Percentiles rank a stretch among this genome's conserved stretches.
phyloP scores from a whole-genome alignment of 30 jellyfish, hydroid and myxozoan species.

The Aurelia coerulea region DNA sequence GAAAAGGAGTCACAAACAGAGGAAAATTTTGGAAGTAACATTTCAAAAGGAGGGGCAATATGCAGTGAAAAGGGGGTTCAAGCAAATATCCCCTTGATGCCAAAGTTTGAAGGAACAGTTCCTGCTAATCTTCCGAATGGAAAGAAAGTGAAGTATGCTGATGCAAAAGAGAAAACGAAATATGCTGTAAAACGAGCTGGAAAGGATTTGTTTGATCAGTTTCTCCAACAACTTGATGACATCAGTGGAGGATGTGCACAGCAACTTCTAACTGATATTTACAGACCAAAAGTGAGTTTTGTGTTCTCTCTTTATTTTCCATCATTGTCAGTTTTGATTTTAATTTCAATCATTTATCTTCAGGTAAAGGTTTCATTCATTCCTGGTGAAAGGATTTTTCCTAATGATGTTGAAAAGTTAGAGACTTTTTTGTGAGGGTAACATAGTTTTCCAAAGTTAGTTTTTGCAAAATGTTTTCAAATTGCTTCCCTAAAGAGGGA shows the following conservation, averaged over 20 bases:
- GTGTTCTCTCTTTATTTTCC: neutral
- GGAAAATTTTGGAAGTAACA: neutral
- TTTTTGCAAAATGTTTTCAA: too few species aligned
- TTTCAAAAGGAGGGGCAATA: too few species aligned
- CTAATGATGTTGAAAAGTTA: too few species aligned
- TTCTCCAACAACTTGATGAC: constrained; percentile 61
- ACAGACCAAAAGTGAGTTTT: constrained; percentile 62
- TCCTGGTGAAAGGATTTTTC: too few species aligned
- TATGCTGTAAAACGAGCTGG: constrained; percentile 61
- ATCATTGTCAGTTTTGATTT: neutral
- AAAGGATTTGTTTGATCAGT: constrained; percentile 63
- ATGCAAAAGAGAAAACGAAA: constrained; percentile 54
- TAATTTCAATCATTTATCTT: too few species aligned
- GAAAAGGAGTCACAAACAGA: constrained; percentile 62
- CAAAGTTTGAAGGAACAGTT: constrained; percentile 55
- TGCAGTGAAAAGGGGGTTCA: constrained; percentile 59
- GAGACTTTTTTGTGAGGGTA: too few species aligned
- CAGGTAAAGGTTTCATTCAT: too few species aligned
- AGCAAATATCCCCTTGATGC: constrained; percentile 54
- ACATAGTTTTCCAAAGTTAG: too few species aligned
- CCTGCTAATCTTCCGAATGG: constrained; percentile 64
- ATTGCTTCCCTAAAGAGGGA: too few species aligned
- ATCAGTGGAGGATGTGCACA: constrained; percentile 78
- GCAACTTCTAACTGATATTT: constrained; percentile 55
- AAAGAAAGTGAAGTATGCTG: constrained; percentile 46